Conservation (phyloP, 2,888 invertebrate genomes). For the Phaonia tiefii region DNA sequence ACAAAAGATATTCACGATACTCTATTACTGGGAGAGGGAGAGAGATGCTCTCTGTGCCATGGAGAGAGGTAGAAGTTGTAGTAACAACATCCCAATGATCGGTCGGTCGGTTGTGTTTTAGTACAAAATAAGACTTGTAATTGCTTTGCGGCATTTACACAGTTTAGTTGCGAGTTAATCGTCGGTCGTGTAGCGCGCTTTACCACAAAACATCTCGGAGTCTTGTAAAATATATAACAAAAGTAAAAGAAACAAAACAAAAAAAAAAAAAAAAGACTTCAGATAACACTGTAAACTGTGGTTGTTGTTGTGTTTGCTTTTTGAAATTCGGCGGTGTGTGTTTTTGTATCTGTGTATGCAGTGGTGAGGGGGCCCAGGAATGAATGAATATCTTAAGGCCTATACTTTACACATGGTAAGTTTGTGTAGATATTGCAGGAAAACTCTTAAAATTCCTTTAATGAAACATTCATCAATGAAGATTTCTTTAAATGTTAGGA, state of each 20-base stretch:
- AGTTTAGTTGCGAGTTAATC: conserved; percentile 63
- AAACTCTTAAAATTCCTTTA: too few species aligned
- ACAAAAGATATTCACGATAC: too few species aligned
- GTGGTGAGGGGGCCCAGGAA: conserved; percentile 58
- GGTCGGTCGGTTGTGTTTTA: conserved; percentile 26
- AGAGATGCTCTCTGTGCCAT: too few species aligned
- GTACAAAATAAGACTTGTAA: conserved; percentile 49
- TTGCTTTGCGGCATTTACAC: conserved; percentile 52
- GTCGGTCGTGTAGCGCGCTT: conserved; percentile 48
- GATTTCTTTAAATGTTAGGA: conserved; percentile 21
- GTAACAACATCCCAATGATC: too few species aligned
- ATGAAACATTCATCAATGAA: conserved; percentile 3
- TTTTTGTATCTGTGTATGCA: not conserved
- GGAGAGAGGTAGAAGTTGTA: too few species aligned
- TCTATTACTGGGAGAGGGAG: conserved; percentile 21
- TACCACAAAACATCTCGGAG: conserved; percentile 7
- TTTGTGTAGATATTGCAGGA: conserved; percentile 1
- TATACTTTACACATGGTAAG: conserved; percentile 55
- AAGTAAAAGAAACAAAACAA: conserved; percentile 9
- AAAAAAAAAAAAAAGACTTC: conserved; percentile 27
- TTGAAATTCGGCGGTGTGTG: not conserved
- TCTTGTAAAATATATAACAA: not conserved
- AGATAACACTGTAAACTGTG: conserved; percentile 37
- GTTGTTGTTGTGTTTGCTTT: not conserved
- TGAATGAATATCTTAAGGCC: conserved; percentile 43